Percentiles rank a stretch among this genome's conserved stretches.
Evolutionary conservation across 2,797 vertebrate species (phyloP).

Genomic region (Stomatorhinus walkeri): DNA sequence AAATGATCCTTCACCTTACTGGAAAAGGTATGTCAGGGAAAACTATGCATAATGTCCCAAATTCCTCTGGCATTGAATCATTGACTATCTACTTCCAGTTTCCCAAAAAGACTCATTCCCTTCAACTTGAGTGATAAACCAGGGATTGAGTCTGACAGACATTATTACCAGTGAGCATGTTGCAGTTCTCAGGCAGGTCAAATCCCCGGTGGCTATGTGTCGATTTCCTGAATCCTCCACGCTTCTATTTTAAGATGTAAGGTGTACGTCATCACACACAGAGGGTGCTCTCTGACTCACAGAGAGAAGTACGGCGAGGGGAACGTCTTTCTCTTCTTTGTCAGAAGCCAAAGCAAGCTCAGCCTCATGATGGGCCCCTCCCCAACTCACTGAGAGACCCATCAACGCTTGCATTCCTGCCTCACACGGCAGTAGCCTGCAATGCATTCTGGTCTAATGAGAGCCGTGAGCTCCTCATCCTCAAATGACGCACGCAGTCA

Average conservation of each 20-base stretch:
- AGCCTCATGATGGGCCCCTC: not conserved
- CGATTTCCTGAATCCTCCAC: not conserved
- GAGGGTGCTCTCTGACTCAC: not conserved
- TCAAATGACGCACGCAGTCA: not conserved
- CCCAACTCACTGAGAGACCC: not conserved
- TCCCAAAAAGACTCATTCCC: not conserved
- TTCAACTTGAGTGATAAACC: not conserved
- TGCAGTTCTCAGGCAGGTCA: not conserved
- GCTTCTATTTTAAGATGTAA: not conserved
- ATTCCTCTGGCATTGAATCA: not conserved
- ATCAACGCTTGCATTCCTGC: not conserved
- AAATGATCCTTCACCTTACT: not conserved
- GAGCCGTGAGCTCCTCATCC: not conserved
- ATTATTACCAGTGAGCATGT: not conserved
- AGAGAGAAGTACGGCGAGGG: not conserved
- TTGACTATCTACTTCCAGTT: not conserved
- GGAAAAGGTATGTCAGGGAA: not conserved
- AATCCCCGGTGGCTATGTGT: not conserved
- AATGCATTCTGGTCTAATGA: not conserved
- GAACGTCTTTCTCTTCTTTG: not conserved
- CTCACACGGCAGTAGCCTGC: not conserved
- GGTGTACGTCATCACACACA: not conserved
- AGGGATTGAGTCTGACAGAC: not conserved
- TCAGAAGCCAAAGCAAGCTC: not conserved
- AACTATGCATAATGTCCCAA: not conserved